phyloP scores from a whole-genome alignment of 2,797 vertebrate genomes.

The Mastacembelus armatus region DNA sequence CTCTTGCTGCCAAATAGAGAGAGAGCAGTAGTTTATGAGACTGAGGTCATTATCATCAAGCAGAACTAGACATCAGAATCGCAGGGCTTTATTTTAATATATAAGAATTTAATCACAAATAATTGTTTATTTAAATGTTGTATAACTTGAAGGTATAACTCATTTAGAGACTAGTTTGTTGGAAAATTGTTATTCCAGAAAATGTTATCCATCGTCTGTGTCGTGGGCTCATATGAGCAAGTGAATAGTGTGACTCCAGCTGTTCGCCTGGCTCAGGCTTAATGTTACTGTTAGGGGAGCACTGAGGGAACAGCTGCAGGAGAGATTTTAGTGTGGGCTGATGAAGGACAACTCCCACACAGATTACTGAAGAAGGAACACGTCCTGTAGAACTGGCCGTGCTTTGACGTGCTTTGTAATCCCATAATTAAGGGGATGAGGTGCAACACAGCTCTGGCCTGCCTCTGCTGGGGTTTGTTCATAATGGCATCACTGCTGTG shows the following conservation, averaged over 20 bases:
- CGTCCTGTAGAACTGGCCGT: slow-evolving; percentile 48
- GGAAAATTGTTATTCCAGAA: slow-evolving; percentile 55
- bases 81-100: slow-evolving; percentile 59
- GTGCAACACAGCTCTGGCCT: slow-evolving; percentile 35
- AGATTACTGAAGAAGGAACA: slow-evolving; percentile 62
- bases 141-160: slow-evolving; percentile 36
- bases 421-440: slow-evolving; percentile 58
- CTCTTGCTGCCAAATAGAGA: slow-evolving; percentile 73
- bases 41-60: slow-evolving; percentile 44
- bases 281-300: slow-evolving; percentile 25
- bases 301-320: slow-evolving; percentile 53
- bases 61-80: slow-evolving; percentile 31
- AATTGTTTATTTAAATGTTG: slow-evolving; percentile 53
- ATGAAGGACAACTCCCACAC: slow-evolving; percentile 52
- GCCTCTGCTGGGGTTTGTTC: slow-evolving; percentile 53
- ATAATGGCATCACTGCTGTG: slow-evolving; percentile 8
- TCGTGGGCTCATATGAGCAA: slow-evolving; percentile 30
- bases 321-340: slow-evolving; percentile 49
- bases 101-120: slow-evolving; percentile 36
- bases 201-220: slow-evolving; percentile 41
- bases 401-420: slow-evolving; percentile 66
- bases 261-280: slow-evolving; percentile 1
- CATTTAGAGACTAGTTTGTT: slow-evolving; percentile 36
- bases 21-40: slow-evolving; percentile 23
- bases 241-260: slow-evolving; percentile 15